A percentile compares a stretch with the other conserved stretches of the same genome.
Evolutionary conservation across 2,113 vertebrate species (phyloP).

Genomic region (Chrysemys picta): DNA sequence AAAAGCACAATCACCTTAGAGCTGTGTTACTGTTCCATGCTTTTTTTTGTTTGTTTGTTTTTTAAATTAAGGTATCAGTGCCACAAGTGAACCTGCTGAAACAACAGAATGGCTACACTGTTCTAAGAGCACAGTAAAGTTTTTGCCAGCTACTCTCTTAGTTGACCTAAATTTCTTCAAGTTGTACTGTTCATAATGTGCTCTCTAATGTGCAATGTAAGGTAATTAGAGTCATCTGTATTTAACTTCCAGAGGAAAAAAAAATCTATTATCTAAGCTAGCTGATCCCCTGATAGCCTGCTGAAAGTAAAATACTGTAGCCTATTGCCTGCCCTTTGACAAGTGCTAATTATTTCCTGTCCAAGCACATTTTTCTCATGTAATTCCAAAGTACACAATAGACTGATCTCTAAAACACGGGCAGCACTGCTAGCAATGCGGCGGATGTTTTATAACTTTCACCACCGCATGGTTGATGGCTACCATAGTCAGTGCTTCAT

Average conservation of each 20-base stretch:
- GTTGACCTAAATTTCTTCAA: conserved; percentile 70
- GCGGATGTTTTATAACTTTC: conserved; percentile 86
- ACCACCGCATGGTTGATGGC: conserved; percentile 78
- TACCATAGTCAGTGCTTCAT: conserved; percentile 70
- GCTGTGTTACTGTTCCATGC: not conserved
- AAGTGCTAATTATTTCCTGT: conserved; percentile 89
- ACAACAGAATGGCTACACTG: not conserved
- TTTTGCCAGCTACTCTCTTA: conserved; percentile 26
- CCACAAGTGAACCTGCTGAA: not conserved
- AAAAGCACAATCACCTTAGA: conserved; percentile 2
- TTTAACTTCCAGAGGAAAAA: conserved; percentile 76
- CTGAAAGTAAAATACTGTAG: conserved; percentile 83
- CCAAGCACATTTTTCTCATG: conserved; percentile 78
- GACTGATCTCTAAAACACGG: conserved; percentile 68
- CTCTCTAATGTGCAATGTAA: conserved; percentile 72
- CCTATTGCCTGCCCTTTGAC: conserved; percentile 84
- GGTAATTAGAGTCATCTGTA: conserved; percentile 81
- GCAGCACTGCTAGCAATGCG: conserved; percentile 40
- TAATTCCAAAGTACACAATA: conserved; percentile 78
- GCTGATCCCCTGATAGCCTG: conserved; percentile 80
- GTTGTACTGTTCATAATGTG: conserved; percentile 62
- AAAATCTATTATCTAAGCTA: conserved; percentile 82
- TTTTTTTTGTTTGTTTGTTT: not conserved
- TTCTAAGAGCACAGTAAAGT: conserved; percentile 21
- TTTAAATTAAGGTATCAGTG: not conserved